A percentile compares a stretch with the other conserved stretches of the same genome.
Conservation (phyloP, 2,888 invertebrate genomes). For the Platerodrilus igneus region DNA sequence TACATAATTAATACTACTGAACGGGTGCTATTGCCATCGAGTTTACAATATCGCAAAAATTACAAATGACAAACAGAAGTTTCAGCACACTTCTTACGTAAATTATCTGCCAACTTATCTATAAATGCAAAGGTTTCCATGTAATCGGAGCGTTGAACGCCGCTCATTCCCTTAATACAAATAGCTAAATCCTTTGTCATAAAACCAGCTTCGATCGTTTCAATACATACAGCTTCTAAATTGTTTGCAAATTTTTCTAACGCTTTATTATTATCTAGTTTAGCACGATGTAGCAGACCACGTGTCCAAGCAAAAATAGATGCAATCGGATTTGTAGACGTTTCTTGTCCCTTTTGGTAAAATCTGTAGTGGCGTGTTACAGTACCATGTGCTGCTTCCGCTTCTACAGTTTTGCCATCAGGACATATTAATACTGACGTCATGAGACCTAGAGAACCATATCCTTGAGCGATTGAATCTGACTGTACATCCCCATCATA, state of each 20-base stretch:
- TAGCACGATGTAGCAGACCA: conserved; percentile 89
- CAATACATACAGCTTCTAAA: conserved; percentile 86
- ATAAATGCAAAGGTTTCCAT: conserved; percentile 96
- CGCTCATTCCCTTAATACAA: conserved; percentile 91
- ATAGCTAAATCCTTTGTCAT: conserved; percentile 99
- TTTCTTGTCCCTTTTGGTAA: conserved; percentile 93
- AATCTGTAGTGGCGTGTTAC: conserved; percentile 87
- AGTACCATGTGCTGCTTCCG: conserved; percentile 98
- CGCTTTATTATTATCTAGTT: conserved; percentile 78
- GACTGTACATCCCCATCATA: conserved; percentile 99
- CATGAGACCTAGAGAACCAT: conserved; percentile 95
- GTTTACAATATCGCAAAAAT: too few relatives aligned
- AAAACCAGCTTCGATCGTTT: conserved; percentile 88
- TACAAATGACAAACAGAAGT: too few relatives aligned
- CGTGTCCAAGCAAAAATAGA: conserved; percentile 99
- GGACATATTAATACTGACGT: conserved; percentile 95
- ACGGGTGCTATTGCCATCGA: too few relatives aligned
- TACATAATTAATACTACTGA: too few relatives aligned
- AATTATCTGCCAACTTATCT: conserved; percentile 88
- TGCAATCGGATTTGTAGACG: conserved; percentile 98
- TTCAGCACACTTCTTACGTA: conserved; percentile 58
- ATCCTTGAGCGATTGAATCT: conserved; percentile 96
- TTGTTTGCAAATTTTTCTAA: conserved; percentile 78
- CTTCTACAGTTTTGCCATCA: conserved; percentile 96
- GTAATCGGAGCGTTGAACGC: conserved; percentile 75